phyloP scores from a whole-genome alignment of 2,888 invertebrate species.

The Oligia fasciuncula region DNA sequence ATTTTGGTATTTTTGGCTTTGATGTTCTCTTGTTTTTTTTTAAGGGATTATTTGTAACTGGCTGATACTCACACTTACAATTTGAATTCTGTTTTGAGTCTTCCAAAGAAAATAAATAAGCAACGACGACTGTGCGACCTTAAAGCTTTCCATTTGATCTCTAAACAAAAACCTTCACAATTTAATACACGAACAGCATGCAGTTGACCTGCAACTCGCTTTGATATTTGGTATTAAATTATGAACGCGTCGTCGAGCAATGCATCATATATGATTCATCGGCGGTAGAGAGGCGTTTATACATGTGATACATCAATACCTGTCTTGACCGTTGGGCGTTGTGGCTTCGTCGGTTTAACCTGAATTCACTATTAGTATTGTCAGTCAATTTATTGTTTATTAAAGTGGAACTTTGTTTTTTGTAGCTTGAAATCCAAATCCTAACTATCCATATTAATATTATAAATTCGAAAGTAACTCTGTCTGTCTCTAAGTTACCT shows the following conservation, averaged over 20 bases:
- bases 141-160: not conserved
- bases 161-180: not conserved
- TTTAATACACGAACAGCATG: not conserved
- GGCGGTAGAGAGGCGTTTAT: constrained; percentile 40
- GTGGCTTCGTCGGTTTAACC: constrained; percentile 34
- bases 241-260: constrained; percentile 27
- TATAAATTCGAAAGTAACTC: too few species aligned
- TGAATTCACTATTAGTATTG: constrained; percentile 13
- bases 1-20: too few species aligned
- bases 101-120: not conserved
- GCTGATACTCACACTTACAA: too few species aligned
- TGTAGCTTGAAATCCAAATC: not conserved
- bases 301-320: constrained; percentile 58
- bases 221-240: constrained; percentile 35
- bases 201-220: constrained; percentile 13
- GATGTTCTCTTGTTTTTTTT: too few species aligned
- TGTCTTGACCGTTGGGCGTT: constrained; percentile 44
- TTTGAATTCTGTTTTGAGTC: too few species aligned
- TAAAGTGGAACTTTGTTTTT: not conserved
- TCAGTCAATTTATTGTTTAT: not conserved
- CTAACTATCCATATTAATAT: not conserved
- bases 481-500: too few species aligned
- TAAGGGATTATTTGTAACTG: not conserved
- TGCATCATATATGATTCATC: constrained; percentile 57
- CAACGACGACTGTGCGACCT: not conserved